phyloP scores from a whole-genome alignment of 2,888 invertebrate genomes.

The Argyresthia goedartella region DNA sequence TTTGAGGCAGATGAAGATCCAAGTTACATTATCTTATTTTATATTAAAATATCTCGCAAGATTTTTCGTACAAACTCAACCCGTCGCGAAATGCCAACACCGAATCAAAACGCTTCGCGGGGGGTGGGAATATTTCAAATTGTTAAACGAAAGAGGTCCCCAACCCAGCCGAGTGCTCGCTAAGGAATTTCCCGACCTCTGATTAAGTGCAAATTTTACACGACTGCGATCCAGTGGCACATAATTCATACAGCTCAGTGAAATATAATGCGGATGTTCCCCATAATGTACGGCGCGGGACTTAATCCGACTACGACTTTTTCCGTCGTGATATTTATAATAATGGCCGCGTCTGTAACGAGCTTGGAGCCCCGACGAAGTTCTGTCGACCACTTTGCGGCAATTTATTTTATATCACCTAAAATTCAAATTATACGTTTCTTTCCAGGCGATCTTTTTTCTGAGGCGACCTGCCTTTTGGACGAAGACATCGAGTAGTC shows the following conservation, averaged over 20 bases:
- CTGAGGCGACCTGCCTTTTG: no score
- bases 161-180: background rate
- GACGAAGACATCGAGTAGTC: no score
- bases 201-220: slow-evolving; percentile 46
- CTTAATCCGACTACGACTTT: slow-evolving; percentile 54
- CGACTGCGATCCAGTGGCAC: slow-evolving; percentile 39
- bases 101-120: no score
- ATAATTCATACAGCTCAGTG: slow-evolving; percentile 57
- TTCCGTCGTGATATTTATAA: slow-evolving; percentile 46
- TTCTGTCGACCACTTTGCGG: background rate
- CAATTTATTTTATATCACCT: slow-evolving; percentile 1
- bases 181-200: slow-evolving; percentile 37
- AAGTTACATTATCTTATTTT: no score
- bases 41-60: no score
- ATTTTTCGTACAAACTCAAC: no score
- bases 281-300: slow-evolving; percentile 60
- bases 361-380: background rate
- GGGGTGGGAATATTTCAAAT: background rate
- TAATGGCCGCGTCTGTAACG: slow-evolving; percentile 22
- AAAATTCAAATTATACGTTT: background rate
- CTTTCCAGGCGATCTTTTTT: no score
- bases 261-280: slow-evolving; percentile 62
- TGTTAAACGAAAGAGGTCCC: no score
- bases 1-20: no score
- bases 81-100: no score